These are phyloP conservation scores for Eremobia ochroleuca DNA, from an alignment of 2,888 invertebrate genomes.

Conservation along the genomic window DNA sequence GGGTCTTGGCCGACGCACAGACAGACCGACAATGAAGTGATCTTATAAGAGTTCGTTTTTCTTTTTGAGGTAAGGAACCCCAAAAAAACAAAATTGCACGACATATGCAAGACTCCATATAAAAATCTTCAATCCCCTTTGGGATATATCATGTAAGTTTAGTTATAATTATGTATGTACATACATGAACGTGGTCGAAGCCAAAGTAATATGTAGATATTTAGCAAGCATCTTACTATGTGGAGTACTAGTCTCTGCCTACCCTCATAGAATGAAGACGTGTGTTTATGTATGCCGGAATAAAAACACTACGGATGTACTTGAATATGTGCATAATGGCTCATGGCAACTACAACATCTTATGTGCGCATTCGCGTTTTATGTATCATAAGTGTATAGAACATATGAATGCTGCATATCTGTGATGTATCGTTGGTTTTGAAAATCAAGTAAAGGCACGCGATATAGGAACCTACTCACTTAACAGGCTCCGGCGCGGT, in stretches of 20 bases:
- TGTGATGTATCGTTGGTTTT: neutral
- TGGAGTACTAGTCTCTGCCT: neutral
- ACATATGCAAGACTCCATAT: neutral
- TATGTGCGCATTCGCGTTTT: neutral
- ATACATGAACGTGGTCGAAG: neutral
- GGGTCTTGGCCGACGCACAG: no score
- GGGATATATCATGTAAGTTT: neutral
- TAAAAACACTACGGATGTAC: constrained; percentile 6
- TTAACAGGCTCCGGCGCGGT: no score
- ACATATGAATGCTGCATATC: neutral
- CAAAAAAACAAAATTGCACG: neutral
- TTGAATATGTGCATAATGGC: neutral
- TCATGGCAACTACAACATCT: constrained; percentile 8
- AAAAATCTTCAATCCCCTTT: neutral
- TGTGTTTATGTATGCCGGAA: neutral
- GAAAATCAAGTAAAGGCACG: neutral
- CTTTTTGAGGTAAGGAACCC: no score
- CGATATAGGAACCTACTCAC: neutral
- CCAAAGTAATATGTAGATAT: neutral
- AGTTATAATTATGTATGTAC: neutral
- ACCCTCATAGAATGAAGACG: neutral
- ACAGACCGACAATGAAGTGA: no score
- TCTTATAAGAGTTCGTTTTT: no score
- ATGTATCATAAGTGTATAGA: neutral
- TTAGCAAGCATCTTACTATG: neutral